These are phyloP conservation scores for Artibeus jamaicensis DNA, from an alignment of 2,797 vertebrate species.

Conservation along the genomic window DNA sequence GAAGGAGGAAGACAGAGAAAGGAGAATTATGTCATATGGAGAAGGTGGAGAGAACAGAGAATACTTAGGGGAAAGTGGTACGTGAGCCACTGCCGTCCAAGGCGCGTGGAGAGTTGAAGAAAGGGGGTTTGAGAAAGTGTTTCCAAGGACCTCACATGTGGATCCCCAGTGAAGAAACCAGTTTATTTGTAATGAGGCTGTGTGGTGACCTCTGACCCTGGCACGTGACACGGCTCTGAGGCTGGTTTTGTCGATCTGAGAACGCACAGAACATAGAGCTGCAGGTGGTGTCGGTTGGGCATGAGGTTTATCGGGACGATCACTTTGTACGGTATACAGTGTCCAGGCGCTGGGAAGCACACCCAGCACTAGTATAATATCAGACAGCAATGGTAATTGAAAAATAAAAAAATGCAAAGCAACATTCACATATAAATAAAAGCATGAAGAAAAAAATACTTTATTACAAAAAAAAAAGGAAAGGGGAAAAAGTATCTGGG, in stretches of 20 bases:
- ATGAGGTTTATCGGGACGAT: background rate
- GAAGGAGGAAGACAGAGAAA: background rate
- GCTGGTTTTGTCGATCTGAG: background rate
- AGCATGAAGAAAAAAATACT: background rate
- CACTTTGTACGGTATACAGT: fast-evolving
- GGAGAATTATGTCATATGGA: background rate
- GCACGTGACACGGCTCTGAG: no score
- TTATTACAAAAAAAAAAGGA: background rate
- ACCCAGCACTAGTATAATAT: background rate
- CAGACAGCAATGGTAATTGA: background rate
- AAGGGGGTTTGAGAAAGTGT: background rate
- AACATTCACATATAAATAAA: background rate
- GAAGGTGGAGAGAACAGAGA: background rate
- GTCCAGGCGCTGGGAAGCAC: background rate
- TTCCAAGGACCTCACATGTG: background rate
- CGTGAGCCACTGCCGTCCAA: background rate
- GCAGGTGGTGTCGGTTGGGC: fast-evolving
- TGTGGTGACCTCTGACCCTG: background rate
- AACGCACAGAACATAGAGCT: background rate
- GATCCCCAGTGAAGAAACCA: background rate
- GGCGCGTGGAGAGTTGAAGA: background rate
- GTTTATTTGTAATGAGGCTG: background rate
- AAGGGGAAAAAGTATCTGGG: background rate
- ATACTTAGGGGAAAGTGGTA: background rate
- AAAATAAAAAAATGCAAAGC: background rate